phyloP scores from a whole-genome alignment of 2,113 vertebrate species.

The Eulacestoma nigropectus region DNA sequence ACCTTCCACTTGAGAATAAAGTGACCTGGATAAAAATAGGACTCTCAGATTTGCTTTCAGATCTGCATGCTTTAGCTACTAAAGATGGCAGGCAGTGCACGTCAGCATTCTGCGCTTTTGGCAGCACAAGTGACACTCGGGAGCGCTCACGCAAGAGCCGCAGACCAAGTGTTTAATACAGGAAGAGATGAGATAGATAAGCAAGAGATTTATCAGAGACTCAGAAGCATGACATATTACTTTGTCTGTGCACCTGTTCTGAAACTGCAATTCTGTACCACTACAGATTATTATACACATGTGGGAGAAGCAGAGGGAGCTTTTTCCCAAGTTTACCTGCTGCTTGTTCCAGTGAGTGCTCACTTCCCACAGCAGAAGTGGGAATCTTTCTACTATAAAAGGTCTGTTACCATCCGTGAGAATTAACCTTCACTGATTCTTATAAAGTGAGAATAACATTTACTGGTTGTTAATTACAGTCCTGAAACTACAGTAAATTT shows the following conservation, averaged over 20 bases:
- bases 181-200: background rate
- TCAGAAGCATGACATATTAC: background rate
- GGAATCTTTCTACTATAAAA: background rate
- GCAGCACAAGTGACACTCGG: background rate
- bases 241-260: background rate
- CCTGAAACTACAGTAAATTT: background rate
- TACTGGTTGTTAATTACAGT: background rate
- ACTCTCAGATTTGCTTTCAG: constrained; percentile 41
- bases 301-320: background rate
- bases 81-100: background rate
- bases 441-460: background rate
- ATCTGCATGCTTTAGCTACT: background rate
- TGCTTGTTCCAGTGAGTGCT: background rate
- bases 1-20: constrained; percentile 47
- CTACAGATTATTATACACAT: background rate
- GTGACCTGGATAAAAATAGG: constrained; percentile 44
- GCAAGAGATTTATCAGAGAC: background rate
- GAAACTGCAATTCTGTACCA: background rate
- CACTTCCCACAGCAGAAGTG: background rate
- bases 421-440: background rate
- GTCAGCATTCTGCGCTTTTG: background rate
- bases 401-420: background rate
- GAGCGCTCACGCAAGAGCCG: background rate
- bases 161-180: background rate
- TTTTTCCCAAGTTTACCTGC: background rate